Conservation (phyloP, 1,140 invertebrate genomes). For the Bombus polaris region DNA sequence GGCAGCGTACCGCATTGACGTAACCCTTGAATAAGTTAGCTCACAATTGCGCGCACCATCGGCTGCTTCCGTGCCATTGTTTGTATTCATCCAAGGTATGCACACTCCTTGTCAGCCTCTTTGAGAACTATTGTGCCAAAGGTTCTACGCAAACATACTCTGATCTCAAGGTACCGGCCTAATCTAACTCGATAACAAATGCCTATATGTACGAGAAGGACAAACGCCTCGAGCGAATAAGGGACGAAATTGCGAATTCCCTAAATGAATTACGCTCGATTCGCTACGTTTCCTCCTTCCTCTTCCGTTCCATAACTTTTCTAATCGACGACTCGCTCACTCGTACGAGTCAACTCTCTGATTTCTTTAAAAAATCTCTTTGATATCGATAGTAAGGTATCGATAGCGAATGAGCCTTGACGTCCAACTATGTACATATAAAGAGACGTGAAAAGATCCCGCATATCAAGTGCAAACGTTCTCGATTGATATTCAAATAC, state of each 20-base stretch:
- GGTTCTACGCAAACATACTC: slow-evolving; percentile 62
- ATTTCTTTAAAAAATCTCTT: background rate
- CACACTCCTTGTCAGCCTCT: slow-evolving; percentile 60
- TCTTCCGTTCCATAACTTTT: background rate
- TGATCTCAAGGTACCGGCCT: slow-evolving; percentile 45
- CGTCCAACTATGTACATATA: too few relatives aligned
- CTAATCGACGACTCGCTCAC: background rate
- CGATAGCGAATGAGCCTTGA: background rate
- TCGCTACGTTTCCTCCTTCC: background rate
- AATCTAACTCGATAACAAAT: slow-evolving; percentile 59
- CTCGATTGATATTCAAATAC: too few relatives aligned
- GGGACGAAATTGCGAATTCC: background rate
- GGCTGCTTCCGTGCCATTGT: slow-evolving; percentile 55
- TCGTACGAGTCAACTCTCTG: background rate
- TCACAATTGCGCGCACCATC: slow-evolving; percentile 59
- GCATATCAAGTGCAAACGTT: too few relatives aligned
- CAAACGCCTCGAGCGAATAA: slow-evolving; percentile 15
- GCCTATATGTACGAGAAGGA: slow-evolving; percentile 11
- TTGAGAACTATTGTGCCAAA: slow-evolving; percentile 60
- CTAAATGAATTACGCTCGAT: slow-evolving; percentile 19
- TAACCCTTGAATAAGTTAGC: slow-evolving; percentile 62
- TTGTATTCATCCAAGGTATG: slow-evolving; percentile 65
- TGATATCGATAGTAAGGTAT: background rate
- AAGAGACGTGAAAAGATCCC: too few relatives aligned
- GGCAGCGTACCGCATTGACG: slow-evolving; percentile 47